Base-by-base conservation (phyloP, 2,797 vertebrate species). In the Cossypha polioptera region DNA sequence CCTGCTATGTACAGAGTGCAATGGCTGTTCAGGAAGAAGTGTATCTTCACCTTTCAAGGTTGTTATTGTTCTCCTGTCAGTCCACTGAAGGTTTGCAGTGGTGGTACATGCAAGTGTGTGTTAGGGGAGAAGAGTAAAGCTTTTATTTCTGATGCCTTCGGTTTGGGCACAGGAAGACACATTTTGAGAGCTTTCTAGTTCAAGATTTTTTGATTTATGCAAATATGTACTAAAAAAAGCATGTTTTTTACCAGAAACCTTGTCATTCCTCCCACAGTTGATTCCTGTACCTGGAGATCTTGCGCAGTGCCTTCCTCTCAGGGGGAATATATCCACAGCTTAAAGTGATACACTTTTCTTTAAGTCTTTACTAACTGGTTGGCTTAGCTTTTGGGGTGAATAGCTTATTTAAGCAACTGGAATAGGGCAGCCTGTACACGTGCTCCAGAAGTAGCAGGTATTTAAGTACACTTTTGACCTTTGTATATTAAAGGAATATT, bases 401-500 rank as follows among this genome's bases (percentile, higher is more conserved):
- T 25, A 78, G 33, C 20, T 85, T 66, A 47, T 75, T 75, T 76
- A 57, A 87, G 33, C 36, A 93, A 11, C n/a, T 38, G 55, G 25
- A 69, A 26, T 66, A 73, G 53, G 51, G 26, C 38, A 84, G 31
- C 38, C 35, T 78, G 1, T 45, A 71, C 21, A 1, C 55, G 55
- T 63, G 18, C 29, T 59, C 5, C 9, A 43, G 53, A 66, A 58
- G 58, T 2, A 68, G 45, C 21, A 43, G n/a, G 24, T 84, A 45
- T 26, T 38, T 71, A 65, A 11, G 29, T 47, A 68, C 9, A 4
- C 9, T 86, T 67, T 53, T 17, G 53, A 20, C 19, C 42, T 79
- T 50, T 35, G 5, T 33, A 15, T 67, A 91, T 59, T 57, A 88
- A 90, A 92, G n/a, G 80, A 65, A 33, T 31, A 19, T 76, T 89